Evolutionary conservation across 1,140 invertebrate species (phyloP), one percentile per base, ranked within the genome.

Genomic region (Patella vulgata): DNA sequence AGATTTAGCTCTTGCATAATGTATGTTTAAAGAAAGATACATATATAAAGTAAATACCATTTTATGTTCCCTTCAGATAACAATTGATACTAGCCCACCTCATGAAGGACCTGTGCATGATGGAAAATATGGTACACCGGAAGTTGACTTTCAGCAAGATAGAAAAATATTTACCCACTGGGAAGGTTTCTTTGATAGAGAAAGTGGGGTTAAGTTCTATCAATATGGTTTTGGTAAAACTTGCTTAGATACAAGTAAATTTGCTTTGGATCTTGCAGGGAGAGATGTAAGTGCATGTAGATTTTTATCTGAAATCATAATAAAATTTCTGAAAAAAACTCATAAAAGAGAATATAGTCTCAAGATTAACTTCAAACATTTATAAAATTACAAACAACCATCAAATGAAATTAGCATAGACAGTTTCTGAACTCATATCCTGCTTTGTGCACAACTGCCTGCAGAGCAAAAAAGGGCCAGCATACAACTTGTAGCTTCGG

Each of bases 131-230:
- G 66, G 63, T 17, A 54, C 33, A 8, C 40, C 53, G 17, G 71
- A 75, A 39, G 28, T 66, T 5, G 73, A 75, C 52, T 75, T 60
- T 43, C 64, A 70, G 55, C 39, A 50, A 19, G 53, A 25, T 33
- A 43, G 27, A 19, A 54, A 40, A 2, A 21, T 75, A 6, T 36
- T 44, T 31, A 71, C 59, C 9, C 39, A 70, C 51, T 75, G 73
- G 73, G 59, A 61, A 5, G 63, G 64, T 4, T 75, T 73, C 50
- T 69, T 73, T 73, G 73, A 75, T 50, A 61, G 53, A 42, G 73
- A 75, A 46, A 73, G 70, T 60, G 71, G 68, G n/a, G 59, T 75
- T 12, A 44, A 53, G 40, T 68, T 69, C 40, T 74, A 74, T 44
- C 62, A 65, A 56, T 71, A 69, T 43, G 59, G 42, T 23, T 61